Base-by-base conservation (phyloP, 2,888 invertebrate species). In the Aporophyla nigra region DNA sequence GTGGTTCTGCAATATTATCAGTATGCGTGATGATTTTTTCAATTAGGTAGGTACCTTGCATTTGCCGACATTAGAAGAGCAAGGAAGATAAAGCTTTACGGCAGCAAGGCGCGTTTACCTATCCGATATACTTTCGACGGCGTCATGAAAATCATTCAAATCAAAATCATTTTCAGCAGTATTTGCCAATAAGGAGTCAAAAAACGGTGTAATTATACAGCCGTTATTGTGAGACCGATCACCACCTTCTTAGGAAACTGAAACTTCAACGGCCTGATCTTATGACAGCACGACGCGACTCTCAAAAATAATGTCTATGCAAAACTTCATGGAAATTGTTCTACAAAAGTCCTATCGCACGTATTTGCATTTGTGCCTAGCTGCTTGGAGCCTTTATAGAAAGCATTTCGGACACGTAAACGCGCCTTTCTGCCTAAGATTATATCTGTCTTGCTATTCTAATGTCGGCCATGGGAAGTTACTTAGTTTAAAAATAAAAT, bases 401-500 rank as follows among this genome's bases (percentile, higher is more conserved):
- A 14, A 43, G n/a, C 14, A 19, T 16, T 12, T 33, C 5, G n/a
- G 33, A 24, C 21, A n/a, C 21, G 12, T 59, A n/a, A 46, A 21
- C 24, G 49, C 7, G 21, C 10, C 40, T 40, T 14, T 24, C 49
- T 61, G 66, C 24, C n/a, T 49, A 49, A 14, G 51, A 40, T n/a
- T 56, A 43, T 51, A 61, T 51, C n/a, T 80, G 58, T 40, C 43
- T 79, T n/a, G 14, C 51, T 59, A 24, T 53, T 24, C 24, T 53
- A 49, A 27, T 27, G 19, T 51, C 16, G 19, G n/a, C 54, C 27
- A 61, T 2, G 33, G 7, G 40, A 46, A 65, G 24, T 16, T 53
- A 59, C 19, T 2, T 19, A 43, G 24, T 24, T 43, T 40, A 73
- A n/a, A 54, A 62, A 46, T 33, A 33, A 62, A 53, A 40, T 10